A percentile compares a stretch with the other conserved stretches of the same genome.
phyloP scores from a whole-genome alignment of 2,113 vertebrate species.

The Mohoua ochrocephala region DNA sequence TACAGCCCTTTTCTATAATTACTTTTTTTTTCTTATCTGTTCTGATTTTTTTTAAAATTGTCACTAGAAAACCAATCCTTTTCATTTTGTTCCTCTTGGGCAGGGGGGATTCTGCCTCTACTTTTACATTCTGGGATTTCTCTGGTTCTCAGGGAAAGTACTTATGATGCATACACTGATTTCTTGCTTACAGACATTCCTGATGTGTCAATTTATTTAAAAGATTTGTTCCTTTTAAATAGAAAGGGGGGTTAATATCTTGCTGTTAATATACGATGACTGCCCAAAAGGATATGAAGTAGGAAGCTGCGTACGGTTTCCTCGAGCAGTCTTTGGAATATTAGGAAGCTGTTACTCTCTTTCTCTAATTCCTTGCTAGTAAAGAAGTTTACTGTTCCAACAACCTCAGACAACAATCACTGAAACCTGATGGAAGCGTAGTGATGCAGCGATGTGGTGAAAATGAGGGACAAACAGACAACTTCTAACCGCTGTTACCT shows the following conservation, averaged over 20 bases:
- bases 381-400: background rate
- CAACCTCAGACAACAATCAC: background rate
- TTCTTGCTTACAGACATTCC: background rate
- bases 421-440: background rate
- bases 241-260: background rate
- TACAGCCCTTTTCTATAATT: background rate
- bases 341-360: background rate
- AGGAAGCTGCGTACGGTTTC: background rate
- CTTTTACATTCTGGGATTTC: background rate
- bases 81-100: background rate
- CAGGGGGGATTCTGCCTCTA: background rate
- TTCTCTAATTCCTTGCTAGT: background rate
- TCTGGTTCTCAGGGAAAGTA: background rate
- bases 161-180: background rate
- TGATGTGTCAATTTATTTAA: background rate
- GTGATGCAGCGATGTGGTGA: background rate
- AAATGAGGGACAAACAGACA: background rate
- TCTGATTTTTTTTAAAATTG: background rate
- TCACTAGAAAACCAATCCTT: background rate
- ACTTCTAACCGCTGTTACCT: background rate
- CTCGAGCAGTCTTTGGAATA: background rate
- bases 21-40: background rate
- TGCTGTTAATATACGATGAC: background rate
- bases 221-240: background rate
- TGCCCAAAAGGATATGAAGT: background rate